Conservation (phyloP, 2,797 vertebrate genomes). For the Diplodus sargus region DNA sequence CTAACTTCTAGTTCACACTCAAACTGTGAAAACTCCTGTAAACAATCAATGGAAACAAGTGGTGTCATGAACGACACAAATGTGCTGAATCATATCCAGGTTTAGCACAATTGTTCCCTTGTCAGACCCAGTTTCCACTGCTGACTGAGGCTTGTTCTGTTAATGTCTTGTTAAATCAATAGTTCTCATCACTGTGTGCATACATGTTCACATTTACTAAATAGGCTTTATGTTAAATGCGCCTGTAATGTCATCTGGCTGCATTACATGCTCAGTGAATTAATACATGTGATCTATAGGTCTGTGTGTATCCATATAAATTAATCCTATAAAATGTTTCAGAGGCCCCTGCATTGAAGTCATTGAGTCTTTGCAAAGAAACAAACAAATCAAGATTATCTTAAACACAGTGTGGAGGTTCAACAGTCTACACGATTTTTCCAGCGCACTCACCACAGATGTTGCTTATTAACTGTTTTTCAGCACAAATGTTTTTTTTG, state of each 20-base stretch:
- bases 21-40: background rate
- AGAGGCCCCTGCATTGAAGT: background rate
- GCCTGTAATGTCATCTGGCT: background rate
- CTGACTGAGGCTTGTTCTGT: constrained; percentile 20
- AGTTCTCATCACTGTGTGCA: background rate
- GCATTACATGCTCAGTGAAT: background rate
- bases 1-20: background rate
- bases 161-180: constrained; percentile 13
- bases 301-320: no score
- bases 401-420: no score
- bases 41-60: constrained; percentile 7
- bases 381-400: background rate
- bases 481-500: background rate
- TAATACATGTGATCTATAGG: constrained; percentile 1
- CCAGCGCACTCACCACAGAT: constrained; percentile 1
- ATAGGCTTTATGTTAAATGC: constrained; percentile 2
- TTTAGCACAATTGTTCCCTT: constrained; percentile 50
- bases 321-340: background rate
- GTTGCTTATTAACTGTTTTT: background rate
- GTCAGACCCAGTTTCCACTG: constrained; percentile 42
- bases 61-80: constrained; percentile 8
- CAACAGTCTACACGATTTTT: background rate
- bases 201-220: constrained; percentile 19
- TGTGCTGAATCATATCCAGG: constrained; percentile 24
- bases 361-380: background rate